Percentiles rank a stretch among this genome's conserved stretches.
Conservation (phyloP, 2,113 vertebrate genomes). For the Salvelinus fontinalis region DNA sequence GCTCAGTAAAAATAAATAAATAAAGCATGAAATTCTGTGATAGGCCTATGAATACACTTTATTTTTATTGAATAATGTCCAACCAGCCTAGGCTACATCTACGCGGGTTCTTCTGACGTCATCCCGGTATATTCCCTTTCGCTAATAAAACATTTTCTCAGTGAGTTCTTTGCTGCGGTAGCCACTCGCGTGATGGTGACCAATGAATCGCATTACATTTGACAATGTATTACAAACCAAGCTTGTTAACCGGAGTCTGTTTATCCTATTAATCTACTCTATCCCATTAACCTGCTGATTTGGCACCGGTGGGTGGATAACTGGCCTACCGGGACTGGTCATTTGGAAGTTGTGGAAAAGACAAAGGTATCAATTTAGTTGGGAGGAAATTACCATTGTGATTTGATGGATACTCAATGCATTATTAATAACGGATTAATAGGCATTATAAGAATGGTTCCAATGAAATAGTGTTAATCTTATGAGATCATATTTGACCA, state of each 20-base stretch:
- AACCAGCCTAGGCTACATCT: too few relatives aligned
- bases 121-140: constrained; percentile 5
- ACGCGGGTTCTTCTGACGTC: constrained; percentile 10
- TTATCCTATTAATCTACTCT: background rate
- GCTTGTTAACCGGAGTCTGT: background rate
- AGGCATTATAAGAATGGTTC: constrained; percentile 12
- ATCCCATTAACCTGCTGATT: background rate
- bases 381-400: background rate
- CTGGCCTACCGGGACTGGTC: background rate
- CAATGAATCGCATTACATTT: background rate
- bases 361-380: background rate
- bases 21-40: background rate
- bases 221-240: background rate
- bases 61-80: too few relatives aligned
- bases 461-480: constrained; percentile 1
- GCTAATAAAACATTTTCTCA: constrained; percentile 2
- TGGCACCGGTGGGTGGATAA: background rate
- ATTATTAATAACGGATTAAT: too few relatives aligned
- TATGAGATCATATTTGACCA: constrained; percentile 19
- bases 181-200: background rate
- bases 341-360: background rate
- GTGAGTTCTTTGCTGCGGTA: constrained; percentile 7
- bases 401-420: background rate
- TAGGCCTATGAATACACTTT: too few relatives aligned
- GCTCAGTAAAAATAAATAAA: too few relatives aligned